These are phyloP conservation scores for Notarius lentiginosus DNA, from an alignment of 2,113 vertebrate genomes.

Conservation along the genomic window DNA sequence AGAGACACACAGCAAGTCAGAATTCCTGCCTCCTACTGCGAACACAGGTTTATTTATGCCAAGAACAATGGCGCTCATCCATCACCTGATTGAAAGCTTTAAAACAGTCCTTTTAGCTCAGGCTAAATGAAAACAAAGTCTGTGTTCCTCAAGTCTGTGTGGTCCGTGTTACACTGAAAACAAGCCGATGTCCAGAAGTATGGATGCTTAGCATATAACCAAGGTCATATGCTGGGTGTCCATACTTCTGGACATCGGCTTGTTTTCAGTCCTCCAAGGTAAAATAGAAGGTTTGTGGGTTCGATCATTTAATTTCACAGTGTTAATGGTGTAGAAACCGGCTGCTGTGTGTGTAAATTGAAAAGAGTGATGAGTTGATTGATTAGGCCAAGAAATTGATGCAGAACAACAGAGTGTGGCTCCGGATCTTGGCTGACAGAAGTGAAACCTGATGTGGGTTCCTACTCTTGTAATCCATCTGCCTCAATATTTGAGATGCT, in stretches of 20 bases:
- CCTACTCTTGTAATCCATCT: not conserved
- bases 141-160: too few species aligned
- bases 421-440: too few species aligned
- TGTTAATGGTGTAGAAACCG: slow-evolving; percentile 28
- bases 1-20: slow-evolving; percentile 64
- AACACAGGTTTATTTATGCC: slow-evolving; percentile 41
- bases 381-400: not conserved
- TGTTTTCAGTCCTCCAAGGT: not conserved
- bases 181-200: slow-evolving; percentile 19
- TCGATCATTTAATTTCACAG: slow-evolving; percentile 12
- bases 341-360: not conserved
- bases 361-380: not conserved
- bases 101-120: slow-evolving; percentile 49
- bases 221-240: slow-evolving; percentile 49
- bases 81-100: slow-evolving; percentile 58
- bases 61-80: slow-evolving; percentile 52
- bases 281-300: not conserved
- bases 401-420: not conserved
- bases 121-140: slow-evolving; percentile 19
- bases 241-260: slow-evolving; percentile 18
- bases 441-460: not conserved
- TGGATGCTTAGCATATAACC: slow-evolving; percentile 50
- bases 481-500: not conserved
- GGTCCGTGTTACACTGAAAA: slow-evolving; percentile 25
- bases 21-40: slow-evolving; percentile 43